Base-by-base conservation (phyloP, 2,888 invertebrate species). In the Acanthosepion lycidas region DNA sequence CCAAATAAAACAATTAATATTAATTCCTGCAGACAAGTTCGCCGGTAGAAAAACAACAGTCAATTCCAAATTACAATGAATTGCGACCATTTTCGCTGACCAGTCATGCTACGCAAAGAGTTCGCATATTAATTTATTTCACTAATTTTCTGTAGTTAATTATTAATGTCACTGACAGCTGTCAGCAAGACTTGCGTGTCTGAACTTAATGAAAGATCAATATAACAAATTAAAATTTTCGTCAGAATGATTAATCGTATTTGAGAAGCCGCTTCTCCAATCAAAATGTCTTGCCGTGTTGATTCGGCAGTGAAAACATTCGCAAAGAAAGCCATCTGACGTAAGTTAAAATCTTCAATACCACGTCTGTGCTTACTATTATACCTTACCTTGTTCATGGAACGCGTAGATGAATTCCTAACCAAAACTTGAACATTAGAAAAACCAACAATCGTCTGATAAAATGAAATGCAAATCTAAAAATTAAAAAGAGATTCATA, bases 131-230 rank as follows among this genome's bases (percentile, higher is more conserved):
- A 78, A 78, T n/a, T 78, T 78, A 78, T 78, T 78, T 78, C 78
- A 78, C 78, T 78, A 78, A 78, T 78, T 78, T 78, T 78, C 15
- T 15, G n/a, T 78, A 78, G 78, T 78, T 78, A 78, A 78, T 78
- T 78, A 78, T 78, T 78, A 78, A 78, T 78, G n/a, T 78, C 78
- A 33, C 78, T 78, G 78, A 78, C 78, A 78, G 78, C 78, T 78
- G 78, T 78, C 78, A 78, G 78, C 78, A n/a, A 78, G n/a, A n/a
- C n/a, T n/a, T 78, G 78, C n/a, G 78, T 78, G 78, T 33, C 78
- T 78, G 78, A 78, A 78, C 33, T 78, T 78, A 78, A 78, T 78
- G 78, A 78, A 78, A 78, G 78, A 78, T 78, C 78, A 78, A 78
- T 78, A 78, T 12, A 78, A 78, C 78, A 78, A 78, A 78, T 78